A percentile compares a stretch with the other conserved stretches of the same genome.
phyloP scores from a whole-genome alignment of 2,797 vertebrate genomes.

The Hyperoplus immaculatus region DNA sequence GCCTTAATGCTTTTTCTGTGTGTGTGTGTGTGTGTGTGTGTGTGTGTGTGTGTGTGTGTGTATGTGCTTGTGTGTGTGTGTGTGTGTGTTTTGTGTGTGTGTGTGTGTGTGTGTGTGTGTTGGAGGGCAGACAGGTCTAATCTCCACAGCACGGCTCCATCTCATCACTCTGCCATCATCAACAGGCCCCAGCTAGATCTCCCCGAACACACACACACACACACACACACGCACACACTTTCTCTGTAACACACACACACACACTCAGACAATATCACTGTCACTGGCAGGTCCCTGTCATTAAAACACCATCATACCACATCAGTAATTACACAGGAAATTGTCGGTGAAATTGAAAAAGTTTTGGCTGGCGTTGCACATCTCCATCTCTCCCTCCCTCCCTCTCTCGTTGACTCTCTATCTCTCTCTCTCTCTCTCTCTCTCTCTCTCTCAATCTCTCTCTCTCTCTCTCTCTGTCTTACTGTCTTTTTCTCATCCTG shows the following conservation, averaged over 20 bases:
- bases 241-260: slow-evolving; percentile 27
- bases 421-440: slow-evolving; percentile 11
- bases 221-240: slow-evolving; percentile 34
- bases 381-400: slow-evolving; percentile 78
- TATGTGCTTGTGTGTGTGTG: slow-evolving; percentile 27
- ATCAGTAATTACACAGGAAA: slow-evolving; percentile 90
- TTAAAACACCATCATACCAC: slow-evolving; percentile 88
- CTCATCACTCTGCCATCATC: slow-evolving; percentile 83
- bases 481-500: slow-evolving; percentile 47
- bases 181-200: slow-evolving; percentile 73
- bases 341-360: slow-evolving; percentile 89
- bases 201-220: slow-evolving; percentile 50
- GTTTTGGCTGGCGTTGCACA: slow-evolving; percentile 83
- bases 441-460: slow-evolving; percentile 5
- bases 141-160: slow-evolving; percentile 80
- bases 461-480: slow-evolving; percentile 16
- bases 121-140: slow-evolving; percentile 79
- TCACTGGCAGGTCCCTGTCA: slow-evolving; percentile 83
- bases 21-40: slow-evolving; percentile 17
- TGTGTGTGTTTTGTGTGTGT: slow-evolving; percentile 3
- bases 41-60: slow-evolving; percentile 30
- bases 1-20: slow-evolving; percentile 44
- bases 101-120: slow-evolving; percentile 26
- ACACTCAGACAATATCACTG: slow-evolving; percentile 74
- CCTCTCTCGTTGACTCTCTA: slow-evolving; percentile 26